These are phyloP conservation scores for Patella vulgata DNA, from an alignment of 1,140 invertebrate genomes.

Conservation along the genomic window DNA sequence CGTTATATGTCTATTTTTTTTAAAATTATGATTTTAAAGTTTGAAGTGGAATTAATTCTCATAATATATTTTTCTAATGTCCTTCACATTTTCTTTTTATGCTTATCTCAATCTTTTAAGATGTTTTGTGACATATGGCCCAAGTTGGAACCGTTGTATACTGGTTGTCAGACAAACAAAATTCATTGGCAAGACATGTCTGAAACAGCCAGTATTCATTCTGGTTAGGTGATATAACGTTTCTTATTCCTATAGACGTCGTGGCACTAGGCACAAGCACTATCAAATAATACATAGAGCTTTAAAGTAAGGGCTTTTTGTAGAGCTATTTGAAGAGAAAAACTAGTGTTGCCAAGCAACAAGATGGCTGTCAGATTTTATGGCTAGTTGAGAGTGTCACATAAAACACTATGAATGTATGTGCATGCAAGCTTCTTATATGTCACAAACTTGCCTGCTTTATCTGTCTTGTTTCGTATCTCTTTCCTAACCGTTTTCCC, in stretches of 20 bases:
- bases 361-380: slow-evolving; percentile 6
- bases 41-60: no score
- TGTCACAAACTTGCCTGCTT: no score
- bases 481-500: not conserved
- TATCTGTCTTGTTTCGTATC: not conserved
- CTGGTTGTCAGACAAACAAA: slow-evolving; percentile 85
- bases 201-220: slow-evolving; percentile 70
- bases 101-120: no score
- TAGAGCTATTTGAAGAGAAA: slow-evolving; percentile 14
- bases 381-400: not conserved
- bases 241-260: not conserved
- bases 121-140: slow-evolving; percentile 91
- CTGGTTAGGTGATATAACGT: not conserved
- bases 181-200: slow-evolving; percentile 90
- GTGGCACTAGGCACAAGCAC: not conserved
- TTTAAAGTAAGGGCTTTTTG: slow-evolving; percentile 23
- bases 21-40: no score
- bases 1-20: no score
- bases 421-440: no score
- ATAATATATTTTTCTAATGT: no score
- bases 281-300: slow-evolving; percentile 1
- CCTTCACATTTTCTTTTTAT: no score
- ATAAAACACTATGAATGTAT: no score
- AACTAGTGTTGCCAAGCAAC: slow-evolving; percentile 14
- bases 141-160: slow-evolving; percentile 86